These are phyloP conservation scores for Andinoacara biseriatus DNA, from an alignment of 2,113 vertebrate species.

Conservation along the genomic window DNA sequence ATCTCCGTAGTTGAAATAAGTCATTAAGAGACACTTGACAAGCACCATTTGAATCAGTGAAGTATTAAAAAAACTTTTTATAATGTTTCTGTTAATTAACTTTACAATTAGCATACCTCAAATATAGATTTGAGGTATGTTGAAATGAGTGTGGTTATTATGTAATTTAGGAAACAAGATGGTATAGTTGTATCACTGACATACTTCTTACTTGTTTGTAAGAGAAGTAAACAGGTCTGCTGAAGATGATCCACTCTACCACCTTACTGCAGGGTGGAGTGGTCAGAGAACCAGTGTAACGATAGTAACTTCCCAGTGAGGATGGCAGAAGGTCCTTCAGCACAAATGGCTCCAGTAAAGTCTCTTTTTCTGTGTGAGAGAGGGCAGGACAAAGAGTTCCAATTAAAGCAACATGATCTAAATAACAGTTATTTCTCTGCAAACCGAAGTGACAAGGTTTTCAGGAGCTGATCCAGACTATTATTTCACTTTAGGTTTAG, in stretches of 20 bases:
- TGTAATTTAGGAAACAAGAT: background rate
- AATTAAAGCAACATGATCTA: conserved; percentile 34
- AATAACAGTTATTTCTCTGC: background rate
- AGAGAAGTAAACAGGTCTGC: conserved; percentile 89
- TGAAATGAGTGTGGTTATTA: no score
- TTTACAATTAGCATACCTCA: no score
- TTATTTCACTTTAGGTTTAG: background rate
- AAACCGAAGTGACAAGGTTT: background rate
- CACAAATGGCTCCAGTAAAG: conserved; percentile 94
- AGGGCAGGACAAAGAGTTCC: conserved; percentile 22
- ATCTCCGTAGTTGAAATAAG: no score
- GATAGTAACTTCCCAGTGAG: conserved; percentile 91
- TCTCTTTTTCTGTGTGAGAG: conserved; percentile 90
- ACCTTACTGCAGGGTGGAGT: conserved; percentile 95
- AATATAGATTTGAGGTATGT: no score
- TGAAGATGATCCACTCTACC: conserved; percentile 96
- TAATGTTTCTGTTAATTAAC: no score
- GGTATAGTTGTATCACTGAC: background rate
- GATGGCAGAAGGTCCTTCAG: conserved; percentile 91
- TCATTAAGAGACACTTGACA: no score
- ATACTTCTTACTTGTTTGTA: conserved; percentile 88
- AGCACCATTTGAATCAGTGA: no score
- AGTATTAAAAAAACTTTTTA: no score
- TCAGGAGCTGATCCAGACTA: background rate
- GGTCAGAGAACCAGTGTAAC: conserved; percentile 93